Conservation (phyloP, 2,888 invertebrate species). For the Agriopis leucophaearia region DNA sequence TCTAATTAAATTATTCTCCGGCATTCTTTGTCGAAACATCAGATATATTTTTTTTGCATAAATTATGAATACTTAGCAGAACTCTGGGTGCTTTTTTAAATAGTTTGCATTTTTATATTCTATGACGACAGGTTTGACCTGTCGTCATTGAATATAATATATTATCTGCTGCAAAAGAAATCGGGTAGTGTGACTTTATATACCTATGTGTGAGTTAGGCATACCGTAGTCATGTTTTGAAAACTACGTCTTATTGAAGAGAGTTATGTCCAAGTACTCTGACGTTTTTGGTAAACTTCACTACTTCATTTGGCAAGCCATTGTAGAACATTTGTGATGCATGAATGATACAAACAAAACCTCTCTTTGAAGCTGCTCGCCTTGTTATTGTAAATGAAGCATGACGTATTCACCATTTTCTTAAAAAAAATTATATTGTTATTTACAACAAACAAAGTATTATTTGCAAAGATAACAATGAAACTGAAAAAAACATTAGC, state of each 20-base stretch:
- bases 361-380: too few relatives aligned
- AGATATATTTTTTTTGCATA: too few relatives aligned
- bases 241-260: background rate
- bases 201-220: background rate
- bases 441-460: too few relatives aligned
- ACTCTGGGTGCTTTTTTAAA: background rate
- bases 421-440: too few relatives aligned
- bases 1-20: background rate
- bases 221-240: background rate
- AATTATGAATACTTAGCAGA: background rate
- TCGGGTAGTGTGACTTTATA: background rate
- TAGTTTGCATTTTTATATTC: too few relatives aligned
- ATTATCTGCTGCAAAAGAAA: background rate
- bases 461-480: too few relatives aligned
- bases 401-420: too few relatives aligned
- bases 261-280: background rate
- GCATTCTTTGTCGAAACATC: background rate
- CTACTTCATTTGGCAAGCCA: background rate
- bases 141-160: background rate
- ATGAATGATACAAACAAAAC: too few relatives aligned
- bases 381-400: too few relatives aligned
- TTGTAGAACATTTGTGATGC: background rate
- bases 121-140: too few relatives aligned
- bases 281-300: background rate
- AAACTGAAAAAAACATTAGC: too few relatives aligned